Conservation (phyloP, 2,797 vertebrate genomes). For the Tauraco hartlaubi region DNA sequence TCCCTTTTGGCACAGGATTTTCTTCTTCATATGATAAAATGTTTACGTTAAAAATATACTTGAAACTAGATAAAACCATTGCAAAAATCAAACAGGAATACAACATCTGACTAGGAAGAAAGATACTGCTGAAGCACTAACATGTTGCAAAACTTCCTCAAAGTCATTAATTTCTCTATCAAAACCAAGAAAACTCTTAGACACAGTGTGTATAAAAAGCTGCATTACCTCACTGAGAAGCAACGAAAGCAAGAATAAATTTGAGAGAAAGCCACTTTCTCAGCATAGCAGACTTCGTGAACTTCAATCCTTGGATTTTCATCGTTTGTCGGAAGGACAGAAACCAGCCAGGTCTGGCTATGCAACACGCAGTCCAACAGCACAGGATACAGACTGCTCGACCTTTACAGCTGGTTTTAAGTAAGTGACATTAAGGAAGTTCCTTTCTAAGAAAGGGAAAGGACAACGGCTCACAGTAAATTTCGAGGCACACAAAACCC, state of each 20-base stretch:
- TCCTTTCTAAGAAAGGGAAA: not conserved
- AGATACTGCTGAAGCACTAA: not conserved
- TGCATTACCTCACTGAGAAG: conserved; percentile 41
- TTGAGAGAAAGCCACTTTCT: conserved; percentile 12
- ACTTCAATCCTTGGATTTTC: not conserved
- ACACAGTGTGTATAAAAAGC: not conserved
- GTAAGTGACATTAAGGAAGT: not conserved
- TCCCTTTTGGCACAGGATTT: not conserved
- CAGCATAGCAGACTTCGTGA: not conserved
- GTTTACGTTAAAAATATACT: not conserved
- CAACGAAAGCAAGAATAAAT: conserved; percentile 34
- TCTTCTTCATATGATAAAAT: not conserved
- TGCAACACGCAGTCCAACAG: not conserved
- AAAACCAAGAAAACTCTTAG: not conserved
- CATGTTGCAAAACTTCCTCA: not conserved
- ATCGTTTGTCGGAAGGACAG: not conserved
- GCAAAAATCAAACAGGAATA: not conserved
- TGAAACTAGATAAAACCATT: not conserved
- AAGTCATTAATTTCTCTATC: conserved; percentile 9
- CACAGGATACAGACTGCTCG: not conserved
- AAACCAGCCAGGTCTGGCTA: not conserved
- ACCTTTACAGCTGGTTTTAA: not conserved
- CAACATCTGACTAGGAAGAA: not conserved
- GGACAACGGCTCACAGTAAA: not conserved
- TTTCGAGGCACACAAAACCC: not conserved